Evolutionary conservation across 2,888 invertebrate genomes (phyloP).

Genomic region (Amphiduros pacificus): DNA sequence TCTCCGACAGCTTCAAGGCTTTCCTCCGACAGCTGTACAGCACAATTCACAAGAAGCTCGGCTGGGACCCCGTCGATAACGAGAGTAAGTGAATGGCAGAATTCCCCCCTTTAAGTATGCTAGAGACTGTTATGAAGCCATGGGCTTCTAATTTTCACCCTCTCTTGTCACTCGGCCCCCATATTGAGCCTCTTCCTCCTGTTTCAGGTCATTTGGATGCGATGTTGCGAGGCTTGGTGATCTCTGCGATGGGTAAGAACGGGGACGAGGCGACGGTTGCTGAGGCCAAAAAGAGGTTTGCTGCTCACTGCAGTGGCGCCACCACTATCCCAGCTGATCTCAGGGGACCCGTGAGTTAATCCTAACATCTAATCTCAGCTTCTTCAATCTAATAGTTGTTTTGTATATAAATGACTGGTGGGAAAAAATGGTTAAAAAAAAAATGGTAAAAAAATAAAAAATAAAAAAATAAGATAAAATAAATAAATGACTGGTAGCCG

Average conservation of each 20-base stretch:
- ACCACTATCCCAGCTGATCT: conserved; percentile 80
- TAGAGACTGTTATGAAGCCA: not conserved
- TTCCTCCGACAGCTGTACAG: conserved; percentile 76
- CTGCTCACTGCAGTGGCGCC: conserved; percentile 65
- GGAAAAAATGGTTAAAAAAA: no score
- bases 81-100: conserved; percentile 67
- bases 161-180: no score
- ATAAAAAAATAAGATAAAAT: no score
- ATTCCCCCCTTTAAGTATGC: not conserved
- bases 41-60: conserved; percentile 73
- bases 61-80: conserved; percentile 80
- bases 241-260: conserved; percentile 79
- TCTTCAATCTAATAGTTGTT: conserved; percentile 29
- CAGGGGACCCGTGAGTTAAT: conserved; percentile 77
- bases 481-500: no score
- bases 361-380: no score
- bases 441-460: no score
- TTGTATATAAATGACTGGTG: no score
- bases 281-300: conserved; percentile 75
- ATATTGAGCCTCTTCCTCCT: no score
- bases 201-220: conserved; percentile 74
- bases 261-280: conserved; percentile 77
- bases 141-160: no score
- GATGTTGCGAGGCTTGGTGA: conserved; percentile 79
- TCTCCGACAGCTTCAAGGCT: conserved; percentile 72